Conservation (phyloP, 2,113 vertebrate genomes). For the Eolophus roseicapilla region DNA sequence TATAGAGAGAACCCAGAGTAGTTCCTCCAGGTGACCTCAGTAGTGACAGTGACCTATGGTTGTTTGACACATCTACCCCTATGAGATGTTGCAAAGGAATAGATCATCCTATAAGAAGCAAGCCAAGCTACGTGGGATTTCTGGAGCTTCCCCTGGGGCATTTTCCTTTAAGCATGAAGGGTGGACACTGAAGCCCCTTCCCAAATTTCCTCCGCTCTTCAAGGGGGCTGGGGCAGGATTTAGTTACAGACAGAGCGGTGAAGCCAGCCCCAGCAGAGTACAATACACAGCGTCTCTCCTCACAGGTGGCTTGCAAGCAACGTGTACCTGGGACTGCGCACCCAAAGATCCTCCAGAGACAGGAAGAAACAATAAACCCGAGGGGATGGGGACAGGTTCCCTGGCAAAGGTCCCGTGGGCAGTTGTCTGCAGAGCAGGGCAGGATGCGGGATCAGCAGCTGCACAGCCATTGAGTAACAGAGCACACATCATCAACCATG, state of each 20-base stretch:
- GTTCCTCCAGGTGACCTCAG: constrained; percentile 21
- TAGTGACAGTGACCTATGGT: not conserved
- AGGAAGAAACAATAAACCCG: not conserved
- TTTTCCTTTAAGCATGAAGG: not conserved
- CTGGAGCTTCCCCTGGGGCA: not conserved
- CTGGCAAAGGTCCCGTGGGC: not conserved
- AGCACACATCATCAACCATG: accelerated
- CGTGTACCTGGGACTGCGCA: accelerated
- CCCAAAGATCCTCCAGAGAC: not conserved
- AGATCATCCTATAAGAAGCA: constrained; percentile 22
- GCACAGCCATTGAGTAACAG: not conserved
- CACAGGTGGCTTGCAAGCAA: not conserved
- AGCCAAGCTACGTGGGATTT: not conserved
- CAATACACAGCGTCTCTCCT: accelerated
- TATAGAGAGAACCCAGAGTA: not conserved
- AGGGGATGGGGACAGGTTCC: not conserved
- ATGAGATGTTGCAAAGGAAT: not conserved
- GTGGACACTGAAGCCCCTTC: not conserved
- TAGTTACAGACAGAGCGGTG: accelerated
- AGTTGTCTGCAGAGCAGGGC: not conserved
- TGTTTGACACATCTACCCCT: not conserved
- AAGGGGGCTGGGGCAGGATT: not conserved
- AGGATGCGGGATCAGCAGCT: not conserved
- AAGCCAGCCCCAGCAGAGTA: not conserved
- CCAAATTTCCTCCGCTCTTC: not conserved